phyloP scores from a whole-genome alignment of 2,797 vertebrate species.

The Falco novaeseelandiae region DNA sequence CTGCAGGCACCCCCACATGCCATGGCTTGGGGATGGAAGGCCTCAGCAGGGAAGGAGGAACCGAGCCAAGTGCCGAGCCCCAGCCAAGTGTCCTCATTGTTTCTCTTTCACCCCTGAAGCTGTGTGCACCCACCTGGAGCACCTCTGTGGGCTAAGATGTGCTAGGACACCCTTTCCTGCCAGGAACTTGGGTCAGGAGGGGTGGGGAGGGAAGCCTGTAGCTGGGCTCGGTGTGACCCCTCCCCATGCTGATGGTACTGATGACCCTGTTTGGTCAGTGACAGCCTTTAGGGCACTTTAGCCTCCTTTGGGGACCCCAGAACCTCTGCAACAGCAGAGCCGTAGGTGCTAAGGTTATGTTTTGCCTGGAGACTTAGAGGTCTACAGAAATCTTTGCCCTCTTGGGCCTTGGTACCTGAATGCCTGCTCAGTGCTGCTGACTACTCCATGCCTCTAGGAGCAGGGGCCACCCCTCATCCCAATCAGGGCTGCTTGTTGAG shows the following conservation, averaged over 20 bases:
- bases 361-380: neutral
- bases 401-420: neutral
- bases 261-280: neutral
- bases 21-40: neutral
- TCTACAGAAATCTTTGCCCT: neutral
- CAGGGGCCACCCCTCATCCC: neutral
- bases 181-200: neutral
- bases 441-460: neutral
- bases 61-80: rapidly evolving
- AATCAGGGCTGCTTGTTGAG: neutral
- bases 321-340: neutral
- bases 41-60: neutral
- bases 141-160: neutral
- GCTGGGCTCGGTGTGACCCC: rapidly evolving
- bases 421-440: rapidly evolving
- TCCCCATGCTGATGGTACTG: neutral
- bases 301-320: neutral
- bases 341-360: neutral
- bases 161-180: neutral
- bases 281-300: neutral
- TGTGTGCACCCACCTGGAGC: neutral
- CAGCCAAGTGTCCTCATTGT: neutral
- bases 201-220: neutral
- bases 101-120: neutral
- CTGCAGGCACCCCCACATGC: rapidly evolving